These are phyloP conservation scores for Camponotus vicinus DNA, from an alignment of 1,140 invertebrate species.

Conservation along the genomic window DNA sequence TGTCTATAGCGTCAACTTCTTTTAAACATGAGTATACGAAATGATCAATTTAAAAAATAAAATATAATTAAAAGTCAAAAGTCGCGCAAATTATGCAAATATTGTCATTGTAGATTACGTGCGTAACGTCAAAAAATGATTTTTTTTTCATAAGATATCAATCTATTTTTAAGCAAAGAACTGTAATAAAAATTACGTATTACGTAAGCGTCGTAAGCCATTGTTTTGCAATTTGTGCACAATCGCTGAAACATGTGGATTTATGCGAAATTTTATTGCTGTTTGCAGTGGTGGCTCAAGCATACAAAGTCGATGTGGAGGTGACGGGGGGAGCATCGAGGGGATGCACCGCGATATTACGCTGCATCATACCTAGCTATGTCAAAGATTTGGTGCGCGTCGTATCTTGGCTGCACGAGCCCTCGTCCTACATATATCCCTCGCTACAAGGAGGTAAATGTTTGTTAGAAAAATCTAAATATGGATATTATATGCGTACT, in stretches of 20 bases:
- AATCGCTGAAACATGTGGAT: slow-evolving; percentile 7
- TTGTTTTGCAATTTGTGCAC: slow-evolving; percentile 24
- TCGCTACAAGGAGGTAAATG: slow-evolving; percentile 91
- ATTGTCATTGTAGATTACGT: neutral
- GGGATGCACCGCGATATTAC: slow-evolving; percentile 93
- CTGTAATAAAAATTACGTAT: slow-evolving; percentile 7
- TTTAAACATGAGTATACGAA: neutral
- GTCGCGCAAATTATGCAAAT: neutral
- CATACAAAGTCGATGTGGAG: slow-evolving; percentile 92
- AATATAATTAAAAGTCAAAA: neutral
- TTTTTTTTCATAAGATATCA: neutral
- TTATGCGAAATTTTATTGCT: slow-evolving; percentile 55
- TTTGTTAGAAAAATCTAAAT: neutral
- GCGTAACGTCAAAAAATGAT: neutral
- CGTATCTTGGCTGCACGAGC: slow-evolving; percentile 93
- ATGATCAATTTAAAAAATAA: neutral
- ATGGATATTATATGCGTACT: no score
- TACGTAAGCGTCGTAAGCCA: slow-evolving; percentile 6
- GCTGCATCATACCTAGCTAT: slow-evolving; percentile 93
- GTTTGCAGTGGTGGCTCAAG: slow-evolving; percentile 91
- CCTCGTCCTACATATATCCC: slow-evolving; percentile 92
- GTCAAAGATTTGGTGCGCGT: slow-evolving; percentile 94
- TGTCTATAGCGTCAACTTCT: neutral
- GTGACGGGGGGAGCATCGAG: slow-evolving; percentile 89
- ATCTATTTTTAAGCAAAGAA: neutral